phyloP scores from a whole-genome alignment of 2,113 vertebrate species.

The Ageneiosus marmoratus region DNA sequence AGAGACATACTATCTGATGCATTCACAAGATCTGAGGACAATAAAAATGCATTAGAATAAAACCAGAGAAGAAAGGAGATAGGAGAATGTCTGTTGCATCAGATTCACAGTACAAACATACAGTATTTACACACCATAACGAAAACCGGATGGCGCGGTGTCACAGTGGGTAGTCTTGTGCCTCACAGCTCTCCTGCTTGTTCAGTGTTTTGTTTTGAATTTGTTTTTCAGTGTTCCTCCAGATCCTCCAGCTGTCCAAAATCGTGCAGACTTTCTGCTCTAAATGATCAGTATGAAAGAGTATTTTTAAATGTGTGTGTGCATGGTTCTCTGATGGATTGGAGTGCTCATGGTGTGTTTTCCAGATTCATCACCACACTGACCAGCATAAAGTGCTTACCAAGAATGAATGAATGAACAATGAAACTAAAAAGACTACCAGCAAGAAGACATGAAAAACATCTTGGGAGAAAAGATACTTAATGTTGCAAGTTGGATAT shows the following conservation, averaged over 20 bases:
- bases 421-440: background rate
- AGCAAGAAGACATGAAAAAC: background rate
- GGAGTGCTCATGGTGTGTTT: background rate
- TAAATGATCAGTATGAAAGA: background rate
- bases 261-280: background rate
- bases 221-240: background rate
- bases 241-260: background rate
- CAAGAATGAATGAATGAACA: background rate
- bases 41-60: background rate
- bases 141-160: background rate
- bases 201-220: background rate
- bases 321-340: background rate
- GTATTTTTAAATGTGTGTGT: background rate
- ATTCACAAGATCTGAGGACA: no score
- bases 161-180: background rate
- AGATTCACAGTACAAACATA: background rate
- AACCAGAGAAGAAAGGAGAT: background rate
- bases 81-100: background rate
- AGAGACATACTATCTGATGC: no score
- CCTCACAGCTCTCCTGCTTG: background rate
- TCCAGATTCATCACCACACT: background rate
- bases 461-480: background rate
- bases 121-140: background rate
- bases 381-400: no score
- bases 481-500: background rate